phyloP scores from a whole-genome alignment of 2,888 invertebrate species.

The Parapristionchus giblindavisi region DNA sequence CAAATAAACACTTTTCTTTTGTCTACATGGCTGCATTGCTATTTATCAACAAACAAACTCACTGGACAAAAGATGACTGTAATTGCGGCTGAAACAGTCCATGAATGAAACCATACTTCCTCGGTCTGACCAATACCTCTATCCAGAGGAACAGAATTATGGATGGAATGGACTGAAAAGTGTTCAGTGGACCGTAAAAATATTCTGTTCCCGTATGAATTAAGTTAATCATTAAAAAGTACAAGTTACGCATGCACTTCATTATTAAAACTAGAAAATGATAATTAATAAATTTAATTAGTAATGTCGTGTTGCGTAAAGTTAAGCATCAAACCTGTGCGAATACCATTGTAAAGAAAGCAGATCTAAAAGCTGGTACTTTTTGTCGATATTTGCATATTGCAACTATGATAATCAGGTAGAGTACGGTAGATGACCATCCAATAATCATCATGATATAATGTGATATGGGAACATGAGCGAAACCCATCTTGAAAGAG shows the following conservation, averaged over 20 bases:
- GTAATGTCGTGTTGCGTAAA: not conserved
- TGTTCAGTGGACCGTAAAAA: too few relatives aligned
- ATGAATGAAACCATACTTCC: constrained; percentile 21
- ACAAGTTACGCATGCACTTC: too few relatives aligned
- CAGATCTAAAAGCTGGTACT: not conserved
- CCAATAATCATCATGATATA: constrained; percentile 10
- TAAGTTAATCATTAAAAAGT: too few relatives aligned
- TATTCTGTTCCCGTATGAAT: too few relatives aligned
- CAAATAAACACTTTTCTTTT: too few relatives aligned
- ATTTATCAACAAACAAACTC: too few relatives aligned
- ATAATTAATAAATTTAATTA: too few relatives aligned
- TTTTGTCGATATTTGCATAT: constrained; percentile 7
- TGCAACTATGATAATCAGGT: not conserved
- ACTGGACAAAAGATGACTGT: constrained; percentile 2
- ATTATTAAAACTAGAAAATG: too few relatives aligned
- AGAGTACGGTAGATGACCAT: constrained; percentile 1
- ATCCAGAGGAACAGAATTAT: constrained; percentile 17
- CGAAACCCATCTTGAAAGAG: not conserved
- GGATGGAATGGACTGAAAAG: not conserved
- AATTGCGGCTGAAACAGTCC: not conserved
- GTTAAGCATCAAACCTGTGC: not conserved
- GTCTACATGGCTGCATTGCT: too few relatives aligned
- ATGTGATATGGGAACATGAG: constrained; percentile 13
- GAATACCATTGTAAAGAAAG: constrained; percentile 18
- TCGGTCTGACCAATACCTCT: not conserved